These are phyloP conservation scores for Montipora foliosa DNA, from an alignment of 64 coral and sea anemone species.

Conservation along the genomic window DNA sequence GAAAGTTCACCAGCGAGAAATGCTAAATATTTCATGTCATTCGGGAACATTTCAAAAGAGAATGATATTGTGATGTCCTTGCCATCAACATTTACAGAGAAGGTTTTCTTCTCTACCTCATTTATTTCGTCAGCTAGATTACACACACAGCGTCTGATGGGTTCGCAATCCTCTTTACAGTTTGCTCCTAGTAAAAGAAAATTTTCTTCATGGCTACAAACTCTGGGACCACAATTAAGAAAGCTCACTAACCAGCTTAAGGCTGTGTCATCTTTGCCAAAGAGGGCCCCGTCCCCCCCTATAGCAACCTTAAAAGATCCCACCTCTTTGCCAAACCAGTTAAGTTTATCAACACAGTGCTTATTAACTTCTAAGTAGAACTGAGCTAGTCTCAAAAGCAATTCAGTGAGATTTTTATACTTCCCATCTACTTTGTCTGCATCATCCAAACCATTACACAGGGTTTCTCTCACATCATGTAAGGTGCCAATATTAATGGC, in stretches of 20 bases:
- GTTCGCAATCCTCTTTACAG: conserved; percentile 38
- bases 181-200: conserved; percentile 52
- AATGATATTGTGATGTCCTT: conserved; percentile 25
- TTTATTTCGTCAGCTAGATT: conserved; percentile 33
- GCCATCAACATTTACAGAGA: conserved; percentile 1
- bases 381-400: conserved; percentile 49
- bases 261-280: conserved; percentile 48
- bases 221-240: conserved; percentile 38
- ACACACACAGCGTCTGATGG: background rate
- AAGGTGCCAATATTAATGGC: conserved; percentile 61
- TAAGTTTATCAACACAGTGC: conserved; percentile 37
- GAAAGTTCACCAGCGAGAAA: conserved; percentile 16
- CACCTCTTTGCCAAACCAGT: conserved; percentile 52
- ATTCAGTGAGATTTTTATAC: conserved; percentile 53
- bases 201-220: conserved; percentile 46
- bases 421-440: conserved; percentile 60
- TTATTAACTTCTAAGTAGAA: conserved; percentile 56
- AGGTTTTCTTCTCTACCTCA: conserved; percentile 22
- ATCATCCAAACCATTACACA: conserved; percentile 59
- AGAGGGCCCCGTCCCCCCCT: conserved; percentile 50
- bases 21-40: conserved; percentile 26
- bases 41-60: conserved; percentile 50
- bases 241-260: conserved; percentile 68
- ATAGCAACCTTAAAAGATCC: conserved; percentile 56
- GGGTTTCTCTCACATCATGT: conserved; percentile 70